phyloP scores from a whole-genome alignment of 1,140 invertebrate genomes.

The Chironomus tepperi region DNA sequence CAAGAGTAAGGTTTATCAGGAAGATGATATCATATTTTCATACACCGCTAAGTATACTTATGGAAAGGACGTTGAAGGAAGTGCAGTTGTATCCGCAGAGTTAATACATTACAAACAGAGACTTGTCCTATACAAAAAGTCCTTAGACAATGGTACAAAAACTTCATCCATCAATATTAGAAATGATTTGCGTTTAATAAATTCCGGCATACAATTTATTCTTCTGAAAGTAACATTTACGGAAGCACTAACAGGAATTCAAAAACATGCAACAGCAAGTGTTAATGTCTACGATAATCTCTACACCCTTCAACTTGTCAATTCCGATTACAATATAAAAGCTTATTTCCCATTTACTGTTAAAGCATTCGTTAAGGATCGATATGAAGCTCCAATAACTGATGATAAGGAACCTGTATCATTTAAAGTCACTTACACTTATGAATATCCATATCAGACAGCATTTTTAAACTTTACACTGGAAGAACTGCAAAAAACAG shows the following conservation, averaged over 20 bases:
- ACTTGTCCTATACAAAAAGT: conserved; percentile 49
- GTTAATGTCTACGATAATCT: conserved; percentile 70
- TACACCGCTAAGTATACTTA: not conserved
- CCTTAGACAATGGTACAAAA: conserved; percentile 42
- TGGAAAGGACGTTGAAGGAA: not conserved
- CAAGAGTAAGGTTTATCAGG: not conserved
- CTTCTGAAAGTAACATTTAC: conserved; percentile 70
- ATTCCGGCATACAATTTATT: conserved; percentile 57
- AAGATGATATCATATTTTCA: not conserved
- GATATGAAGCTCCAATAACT: conserved; percentile 9
- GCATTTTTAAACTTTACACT: too few relatives aligned
- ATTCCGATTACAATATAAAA: conserved; percentile 77
- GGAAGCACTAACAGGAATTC: conserved; percentile 67
- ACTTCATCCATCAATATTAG: conserved; percentile 60
- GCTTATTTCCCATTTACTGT: conserved; percentile 75
- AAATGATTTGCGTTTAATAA: conserved; percentile 54
- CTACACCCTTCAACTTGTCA: conserved; percentile 72
- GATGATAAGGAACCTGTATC: conserved; percentile 22
- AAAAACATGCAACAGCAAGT: conserved; percentile 67
- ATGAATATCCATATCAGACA: not conserved
- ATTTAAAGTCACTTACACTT: not conserved
- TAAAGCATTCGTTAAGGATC: conserved; percentile 50
- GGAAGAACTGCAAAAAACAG: too few relatives aligned
- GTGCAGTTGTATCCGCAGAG: conserved; percentile 28
- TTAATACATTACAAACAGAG: too few relatives aligned